Percentiles rank a stretch among this genome's conserved stretches.
phyloP scores from a whole-genome alignment of 2,113 vertebrate genomes.

The Melozone crissalis region DNA sequence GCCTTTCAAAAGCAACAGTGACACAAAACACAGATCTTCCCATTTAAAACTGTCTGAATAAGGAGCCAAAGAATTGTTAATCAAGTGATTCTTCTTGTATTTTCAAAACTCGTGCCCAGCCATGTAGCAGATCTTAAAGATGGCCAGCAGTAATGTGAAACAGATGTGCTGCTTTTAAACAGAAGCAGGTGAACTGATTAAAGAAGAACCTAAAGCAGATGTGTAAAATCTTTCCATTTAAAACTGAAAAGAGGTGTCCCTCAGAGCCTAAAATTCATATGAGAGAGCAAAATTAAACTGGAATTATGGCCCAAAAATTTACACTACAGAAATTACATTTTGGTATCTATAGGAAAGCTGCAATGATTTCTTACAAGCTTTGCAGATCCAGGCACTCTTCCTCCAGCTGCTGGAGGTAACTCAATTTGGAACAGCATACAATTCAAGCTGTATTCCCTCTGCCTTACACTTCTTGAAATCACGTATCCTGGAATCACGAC shows the following conservation, averaged over 20 bases:
- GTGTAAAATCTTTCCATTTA: constrained; percentile 55
- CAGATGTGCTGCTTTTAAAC: constrained; percentile 60
- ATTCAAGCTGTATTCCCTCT: not conserved
- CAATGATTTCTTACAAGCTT: constrained; percentile 25
- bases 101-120: constrained; percentile 44
- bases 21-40: not conserved
- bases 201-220: constrained; percentile 64
- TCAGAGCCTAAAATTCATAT: not conserved
- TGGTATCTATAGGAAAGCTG: not conserved
- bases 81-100: constrained; percentile 16
- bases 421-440: not conserved
- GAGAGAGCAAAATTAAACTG: constrained; percentile 31
- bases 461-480: not conserved
- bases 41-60: not conserved
- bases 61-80: constrained; percentile 25
- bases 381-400: not conserved
- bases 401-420: constrained; percentile 5
- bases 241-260: constrained; percentile 6
- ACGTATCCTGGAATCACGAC: not conserved
- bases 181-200: constrained; percentile 68
- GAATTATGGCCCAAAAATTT: constrained; percentile 26
- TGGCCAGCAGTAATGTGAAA: constrained; percentile 49
- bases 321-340: constrained; percentile 27
- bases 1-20: not conserved
- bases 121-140: constrained; percentile 56